Percentiles rank a stretch among this genome's conserved stretches.
phyloP scores from a whole-genome alignment of 2,797 vertebrate species.

The Gambelia wislizenii region DNA sequence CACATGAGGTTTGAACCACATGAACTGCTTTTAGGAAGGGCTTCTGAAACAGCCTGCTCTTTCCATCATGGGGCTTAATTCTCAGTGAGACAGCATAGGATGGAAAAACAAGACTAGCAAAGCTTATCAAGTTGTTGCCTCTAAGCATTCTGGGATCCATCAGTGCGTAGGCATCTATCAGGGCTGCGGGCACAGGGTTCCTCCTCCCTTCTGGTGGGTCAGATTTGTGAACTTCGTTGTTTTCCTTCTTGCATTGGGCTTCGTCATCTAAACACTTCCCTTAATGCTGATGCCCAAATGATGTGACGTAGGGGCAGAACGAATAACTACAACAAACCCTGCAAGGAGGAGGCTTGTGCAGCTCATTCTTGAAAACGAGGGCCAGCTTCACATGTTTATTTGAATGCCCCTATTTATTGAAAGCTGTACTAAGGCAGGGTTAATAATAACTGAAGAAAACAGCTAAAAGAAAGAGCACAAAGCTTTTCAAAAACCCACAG shows the following conservation, averaged over 20 bases:
- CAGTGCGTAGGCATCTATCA: background rate
- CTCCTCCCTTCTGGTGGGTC: no score
- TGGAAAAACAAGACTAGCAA: background rate
- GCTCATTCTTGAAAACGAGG: slow-evolving; percentile 49
- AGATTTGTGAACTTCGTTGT: background rate
- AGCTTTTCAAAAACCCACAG: slow-evolving; percentile 55
- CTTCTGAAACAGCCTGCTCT: background rate
- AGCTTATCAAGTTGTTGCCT: background rate
- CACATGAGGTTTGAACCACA: background rate
- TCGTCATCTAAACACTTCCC: background rate
- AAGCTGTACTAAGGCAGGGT: slow-evolving; percentile 68
- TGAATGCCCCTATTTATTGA: slow-evolving; percentile 76
- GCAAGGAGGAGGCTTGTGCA: no score
- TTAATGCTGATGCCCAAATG: background rate
- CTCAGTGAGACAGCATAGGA: background rate
- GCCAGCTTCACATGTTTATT: slow-evolving; percentile 52
- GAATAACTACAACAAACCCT: background rate
- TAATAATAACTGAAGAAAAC: slow-evolving; percentile 70
- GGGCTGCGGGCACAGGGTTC: no score
- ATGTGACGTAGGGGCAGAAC: background rate
- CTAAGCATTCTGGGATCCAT: background rate
- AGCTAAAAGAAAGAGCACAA: slow-evolving; percentile 70
- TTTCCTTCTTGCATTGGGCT: background rate
- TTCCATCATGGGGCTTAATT: background rate
- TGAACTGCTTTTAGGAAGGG: background rate